Percentiles rank a stretch among this genome's conserved stretches.
These are phyloP conservation scores for Ametastegia equiseti DNA, from an alignment of 2,888 invertebrate genomes.

Conservation along the genomic window DNA sequence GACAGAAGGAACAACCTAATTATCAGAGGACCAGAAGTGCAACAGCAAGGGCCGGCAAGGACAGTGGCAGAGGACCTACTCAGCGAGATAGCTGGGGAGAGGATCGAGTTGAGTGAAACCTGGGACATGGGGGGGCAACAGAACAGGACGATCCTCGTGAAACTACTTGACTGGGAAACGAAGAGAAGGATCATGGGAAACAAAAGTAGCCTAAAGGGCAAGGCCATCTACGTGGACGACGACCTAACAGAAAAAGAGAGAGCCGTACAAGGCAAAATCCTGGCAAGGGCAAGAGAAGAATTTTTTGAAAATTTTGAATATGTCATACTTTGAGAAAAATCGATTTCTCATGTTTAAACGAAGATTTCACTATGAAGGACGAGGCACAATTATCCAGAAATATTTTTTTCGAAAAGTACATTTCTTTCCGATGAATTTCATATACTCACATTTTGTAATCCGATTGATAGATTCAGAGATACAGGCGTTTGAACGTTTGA, in stretches of 20 bases:
- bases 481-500: no score
- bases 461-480: no score
- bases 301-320: no score
- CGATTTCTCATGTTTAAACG: no score
- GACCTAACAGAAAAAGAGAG: neutral
- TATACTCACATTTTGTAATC: no score
- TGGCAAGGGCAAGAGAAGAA: neutral
- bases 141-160: neutral
- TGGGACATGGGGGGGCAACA: neutral
- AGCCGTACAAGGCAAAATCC: neutral
- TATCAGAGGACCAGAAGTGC: neutral
- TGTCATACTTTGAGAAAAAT: no score
- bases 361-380: no score
- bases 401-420: no score
- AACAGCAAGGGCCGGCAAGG: neutral
- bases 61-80: neutral
- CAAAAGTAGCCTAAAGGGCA: neutral
- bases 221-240: neutral
- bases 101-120: neutral
- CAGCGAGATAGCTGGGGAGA: neutral
- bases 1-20: neutral
- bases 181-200: neutral
- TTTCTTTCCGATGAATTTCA: no score
- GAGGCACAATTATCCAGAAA: no score
- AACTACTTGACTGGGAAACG: neutral